phyloP scores from a whole-genome alignment of 2,113 vertebrate genomes.

The Mugil cephalus region DNA sequence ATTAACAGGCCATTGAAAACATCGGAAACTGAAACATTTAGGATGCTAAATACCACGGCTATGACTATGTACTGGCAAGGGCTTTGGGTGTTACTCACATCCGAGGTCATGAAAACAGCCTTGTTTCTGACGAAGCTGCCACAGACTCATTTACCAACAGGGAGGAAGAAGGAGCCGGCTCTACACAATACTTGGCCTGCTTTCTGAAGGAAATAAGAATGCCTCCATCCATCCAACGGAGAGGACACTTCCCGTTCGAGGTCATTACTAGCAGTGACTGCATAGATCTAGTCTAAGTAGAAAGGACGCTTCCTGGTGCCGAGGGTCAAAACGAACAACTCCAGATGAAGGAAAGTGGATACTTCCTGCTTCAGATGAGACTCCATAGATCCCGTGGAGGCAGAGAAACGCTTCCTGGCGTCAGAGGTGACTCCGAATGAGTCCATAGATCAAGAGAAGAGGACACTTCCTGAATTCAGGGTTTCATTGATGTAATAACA shows the following conservation, averaged over 20 bases:
- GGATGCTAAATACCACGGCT: no score
- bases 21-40: no score
- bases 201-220: conserved; percentile 63
- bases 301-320: conserved; percentile 68
- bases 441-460: conserved; percentile 56
- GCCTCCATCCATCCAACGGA: conserved; percentile 67
- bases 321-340: conserved; percentile 44
- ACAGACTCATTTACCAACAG: conserved; percentile 63
- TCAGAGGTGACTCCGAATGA: conserved; percentile 66
- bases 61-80: no score
- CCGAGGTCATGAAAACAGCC: not conserved
- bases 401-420: conserved; percentile 72
- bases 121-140: not conserved
- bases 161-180: conserved; percentile 41
- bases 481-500: conserved; percentile 39
- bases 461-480: conserved; percentile 47
- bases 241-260: conserved; percentile 66
- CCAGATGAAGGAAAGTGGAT: conserved; percentile 53
- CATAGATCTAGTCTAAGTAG: conserved; percentile 48
- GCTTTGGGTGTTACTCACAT: not conserved
- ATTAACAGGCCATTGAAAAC: no score
- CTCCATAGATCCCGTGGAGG: conserved; percentile 39
- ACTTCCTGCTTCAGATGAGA: conserved; percentile 55
- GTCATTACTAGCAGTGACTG: conserved; percentile 45
- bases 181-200: conserved; percentile 65